Evolutionary conservation across 2,113 vertebrate genomes (phyloP).

Genomic region (Alosa alosa): DNA sequence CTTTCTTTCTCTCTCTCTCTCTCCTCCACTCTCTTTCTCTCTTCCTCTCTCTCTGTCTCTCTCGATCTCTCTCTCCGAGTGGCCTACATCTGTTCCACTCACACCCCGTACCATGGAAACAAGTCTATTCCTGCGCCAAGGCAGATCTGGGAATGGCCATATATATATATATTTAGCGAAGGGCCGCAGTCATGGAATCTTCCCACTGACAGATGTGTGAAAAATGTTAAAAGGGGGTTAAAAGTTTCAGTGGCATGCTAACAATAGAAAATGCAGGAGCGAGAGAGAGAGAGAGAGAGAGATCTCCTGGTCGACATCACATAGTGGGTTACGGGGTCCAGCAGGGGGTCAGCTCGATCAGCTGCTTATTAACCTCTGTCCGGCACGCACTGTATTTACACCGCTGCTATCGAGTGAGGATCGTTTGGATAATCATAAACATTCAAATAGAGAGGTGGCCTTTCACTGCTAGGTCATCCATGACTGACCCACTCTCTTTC

Average conservation of each 20-base stretch:
- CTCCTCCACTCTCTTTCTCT: not conserved
- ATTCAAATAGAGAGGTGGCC: not conserved
- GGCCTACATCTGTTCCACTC: slow-evolving; percentile 35
- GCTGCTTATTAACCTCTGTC: not conserved
- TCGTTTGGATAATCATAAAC: not conserved
- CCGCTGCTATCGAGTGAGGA: not conserved
- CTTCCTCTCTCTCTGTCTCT: not conserved
- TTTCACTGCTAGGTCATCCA: not conserved
- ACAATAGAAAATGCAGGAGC: slow-evolving; percentile 29
- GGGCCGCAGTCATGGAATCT: slow-evolving; percentile 35
- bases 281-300: not conserved
- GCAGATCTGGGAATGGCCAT: slow-evolving; percentile 9
- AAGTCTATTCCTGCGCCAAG: slow-evolving; percentile 39
- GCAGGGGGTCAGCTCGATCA: not conserved
- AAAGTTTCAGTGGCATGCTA: slow-evolving; percentile 33
- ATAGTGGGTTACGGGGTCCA: not conserved
- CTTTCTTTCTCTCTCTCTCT: not conserved
- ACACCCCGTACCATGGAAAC: slow-evolving; percentile 40
- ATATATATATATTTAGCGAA: slow-evolving; percentile 38
- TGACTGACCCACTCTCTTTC: too few relatives aligned
- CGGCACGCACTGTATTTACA: not conserved
- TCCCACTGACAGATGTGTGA: slow-evolving; percentile 44
- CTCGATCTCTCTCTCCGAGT: not conserved
- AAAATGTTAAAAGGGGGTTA: slow-evolving; percentile 41
- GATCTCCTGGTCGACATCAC: not conserved